Conservation (phyloP, 2,113 vertebrate genomes). For the Carassius carassius region DNA sequence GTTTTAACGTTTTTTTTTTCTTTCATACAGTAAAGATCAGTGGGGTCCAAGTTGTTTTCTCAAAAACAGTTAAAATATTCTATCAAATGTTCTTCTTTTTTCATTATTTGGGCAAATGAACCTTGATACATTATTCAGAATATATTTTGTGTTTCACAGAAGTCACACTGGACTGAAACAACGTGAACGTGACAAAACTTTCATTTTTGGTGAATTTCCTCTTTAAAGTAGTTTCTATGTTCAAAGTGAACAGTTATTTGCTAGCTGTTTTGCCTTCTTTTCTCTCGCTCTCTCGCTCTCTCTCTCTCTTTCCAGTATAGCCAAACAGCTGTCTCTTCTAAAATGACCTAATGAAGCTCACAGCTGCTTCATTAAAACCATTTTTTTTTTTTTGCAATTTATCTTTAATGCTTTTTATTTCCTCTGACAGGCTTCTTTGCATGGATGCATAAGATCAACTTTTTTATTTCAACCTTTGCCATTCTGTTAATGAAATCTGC, state of each 20-base stretch:
- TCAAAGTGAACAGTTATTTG: background rate
- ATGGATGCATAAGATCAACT: background rate
- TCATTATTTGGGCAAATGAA: too few species aligned
- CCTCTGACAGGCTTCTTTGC: background rate
- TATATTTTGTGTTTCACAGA: background rate
- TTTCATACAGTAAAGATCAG: background rate
- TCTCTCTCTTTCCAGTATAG: background rate
- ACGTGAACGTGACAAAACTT: background rate
- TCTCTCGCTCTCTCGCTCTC: background rate
- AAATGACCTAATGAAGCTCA: constrained; percentile 20
- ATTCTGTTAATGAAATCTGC: background rate
- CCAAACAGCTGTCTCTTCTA: constrained; percentile 47
- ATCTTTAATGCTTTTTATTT: constrained; percentile 16
- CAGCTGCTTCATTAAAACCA: constrained; percentile 1
- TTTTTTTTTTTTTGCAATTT: background rate
- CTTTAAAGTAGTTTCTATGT: background rate
- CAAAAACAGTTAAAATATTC: too few species aligned
- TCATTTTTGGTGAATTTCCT: background rate
- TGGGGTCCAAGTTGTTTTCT: background rate
- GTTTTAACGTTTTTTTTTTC: background rate
- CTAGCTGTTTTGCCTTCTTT: too few species aligned
- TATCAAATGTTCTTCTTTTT: background rate
- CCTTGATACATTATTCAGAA: too few species aligned
- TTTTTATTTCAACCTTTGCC: constrained; percentile 9
- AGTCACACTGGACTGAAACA: background rate